Evolutionary conservation across 2,113 vertebrate genomes (phyloP).

Genomic region (Stomatorhinus ivindoensis): DNA sequence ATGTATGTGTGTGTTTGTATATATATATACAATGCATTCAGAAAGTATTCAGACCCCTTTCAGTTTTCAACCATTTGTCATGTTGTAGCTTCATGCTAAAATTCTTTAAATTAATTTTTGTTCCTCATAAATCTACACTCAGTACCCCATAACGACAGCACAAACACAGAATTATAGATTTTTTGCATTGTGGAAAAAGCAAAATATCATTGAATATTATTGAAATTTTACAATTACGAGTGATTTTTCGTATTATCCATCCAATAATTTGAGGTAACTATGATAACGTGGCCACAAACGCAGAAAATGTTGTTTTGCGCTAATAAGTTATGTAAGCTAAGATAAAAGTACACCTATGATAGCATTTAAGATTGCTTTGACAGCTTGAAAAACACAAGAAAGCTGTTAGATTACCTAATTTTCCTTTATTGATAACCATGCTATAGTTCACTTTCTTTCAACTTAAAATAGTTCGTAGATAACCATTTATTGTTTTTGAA

Average conservation of each 20-base stretch:
- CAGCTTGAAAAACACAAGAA: background rate
- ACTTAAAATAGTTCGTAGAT: slow-evolving; percentile 31
- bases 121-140: no score
- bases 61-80: no score
- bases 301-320: background rate
- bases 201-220: no score
- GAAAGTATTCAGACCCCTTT: no score
- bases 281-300: background rate
- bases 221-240: no score
- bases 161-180: no score
- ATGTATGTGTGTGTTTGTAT: background rate
- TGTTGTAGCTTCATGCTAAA: no score
- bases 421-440: slow-evolving; percentile 34
- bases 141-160: no score
- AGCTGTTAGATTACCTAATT: background rate
- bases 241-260: background rate
- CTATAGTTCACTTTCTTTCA: slow-evolving; percentile 27
- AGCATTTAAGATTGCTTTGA: background rate
- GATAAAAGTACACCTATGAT: background rate
- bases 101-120: no score
- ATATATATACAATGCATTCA: background rate
- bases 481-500: slow-evolving; percentile 32
- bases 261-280: background rate
- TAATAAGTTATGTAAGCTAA: background rate
- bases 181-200: no score